These are phyloP conservation scores for Onychostruthus taczanowskii DNA, from an alignment of 2,113 vertebrate species.

Conservation along the genomic window DNA sequence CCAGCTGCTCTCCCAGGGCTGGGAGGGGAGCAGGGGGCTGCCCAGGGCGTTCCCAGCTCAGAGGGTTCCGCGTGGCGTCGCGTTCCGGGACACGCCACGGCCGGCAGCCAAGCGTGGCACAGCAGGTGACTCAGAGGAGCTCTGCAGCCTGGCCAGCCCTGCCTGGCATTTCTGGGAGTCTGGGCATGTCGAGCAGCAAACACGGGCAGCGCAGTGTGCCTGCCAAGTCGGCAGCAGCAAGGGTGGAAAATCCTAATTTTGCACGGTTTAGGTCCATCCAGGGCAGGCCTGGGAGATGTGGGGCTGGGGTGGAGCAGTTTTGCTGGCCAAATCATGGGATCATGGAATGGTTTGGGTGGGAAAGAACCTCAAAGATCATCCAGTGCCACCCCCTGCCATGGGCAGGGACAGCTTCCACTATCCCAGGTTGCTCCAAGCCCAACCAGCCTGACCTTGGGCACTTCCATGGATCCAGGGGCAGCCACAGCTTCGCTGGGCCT, in stretches of 20 bases:
- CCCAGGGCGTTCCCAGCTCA: background rate
- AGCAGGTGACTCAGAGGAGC: background rate
- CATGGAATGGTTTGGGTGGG: background rate
- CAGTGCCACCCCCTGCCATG: background rate
- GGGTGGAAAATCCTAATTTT: background rate
- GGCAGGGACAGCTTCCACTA: background rate
- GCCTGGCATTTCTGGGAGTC: background rate
- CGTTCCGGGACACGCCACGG: background rate
- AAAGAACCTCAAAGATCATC: background rate
- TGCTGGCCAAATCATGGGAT: background rate
- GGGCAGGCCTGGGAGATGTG: background rate
- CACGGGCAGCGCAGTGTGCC: background rate
- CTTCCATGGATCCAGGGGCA: background rate
- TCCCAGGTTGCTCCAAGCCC: fast-evolving
- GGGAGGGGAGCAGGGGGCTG: fast-evolving
- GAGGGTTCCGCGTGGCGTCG: fast-evolving
- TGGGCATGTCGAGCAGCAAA: background rate
- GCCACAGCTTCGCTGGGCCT: background rate
- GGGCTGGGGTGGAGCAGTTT: fast-evolving
- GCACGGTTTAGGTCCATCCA: background rate
- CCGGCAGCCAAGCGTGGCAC: background rate
- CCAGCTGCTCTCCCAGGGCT: fast-evolving
- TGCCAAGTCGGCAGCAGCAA: background rate
- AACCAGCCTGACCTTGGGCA: fast-evolving
- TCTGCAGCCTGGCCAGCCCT: background rate